phyloP scores from a whole-genome alignment of 2,113 vertebrate species.

The Clinocottus analis region DNA sequence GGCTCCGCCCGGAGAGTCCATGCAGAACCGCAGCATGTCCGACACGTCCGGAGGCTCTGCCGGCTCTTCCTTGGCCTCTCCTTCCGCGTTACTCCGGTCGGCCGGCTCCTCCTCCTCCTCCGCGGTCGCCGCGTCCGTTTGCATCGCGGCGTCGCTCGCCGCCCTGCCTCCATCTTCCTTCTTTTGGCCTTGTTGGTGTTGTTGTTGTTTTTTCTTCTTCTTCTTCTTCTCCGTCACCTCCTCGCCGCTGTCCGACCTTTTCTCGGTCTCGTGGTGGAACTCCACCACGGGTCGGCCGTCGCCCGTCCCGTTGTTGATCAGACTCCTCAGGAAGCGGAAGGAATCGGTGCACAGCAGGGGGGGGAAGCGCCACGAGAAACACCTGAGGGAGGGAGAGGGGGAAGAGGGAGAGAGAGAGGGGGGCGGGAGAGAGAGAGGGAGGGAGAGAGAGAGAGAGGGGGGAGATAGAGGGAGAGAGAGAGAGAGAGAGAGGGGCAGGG shows the following conservation, averaged over 20 bases:
- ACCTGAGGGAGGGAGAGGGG: too few species aligned
- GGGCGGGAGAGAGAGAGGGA: too few species aligned
- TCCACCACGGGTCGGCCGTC: slow-evolving; percentile 75
- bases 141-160: neutral
- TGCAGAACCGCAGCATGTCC: slow-evolving; percentile 84
- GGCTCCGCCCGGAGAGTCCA: slow-evolving; percentile 90
- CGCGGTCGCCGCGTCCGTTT: neutral
- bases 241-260: slow-evolving; percentile 17
- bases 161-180: neutral
- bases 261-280: slow-evolving; percentile 83
- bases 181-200: too few species aligned
- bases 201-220: slow-evolving; percentile 11
- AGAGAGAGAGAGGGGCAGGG: too few species aligned
- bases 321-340: slow-evolving; percentile 85
- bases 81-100: neutral
- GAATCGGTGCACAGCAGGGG: slow-evolving; percentile 87
- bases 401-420: too few species aligned
- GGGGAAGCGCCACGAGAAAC: slow-evolving; percentile 94
- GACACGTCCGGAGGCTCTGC: slow-evolving; percentile 31
- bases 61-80: neutral
- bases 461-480: too few species aligned
- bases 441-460: too few species aligned
- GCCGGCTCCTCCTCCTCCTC: neutral
- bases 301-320: slow-evolving; percentile 71
- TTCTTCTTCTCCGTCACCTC: slow-evolving; percentile 6